These are phyloP conservation scores for Melanophora roralis DNA, from an alignment of 2,888 invertebrate species.

Conservation along the genomic window DNA sequence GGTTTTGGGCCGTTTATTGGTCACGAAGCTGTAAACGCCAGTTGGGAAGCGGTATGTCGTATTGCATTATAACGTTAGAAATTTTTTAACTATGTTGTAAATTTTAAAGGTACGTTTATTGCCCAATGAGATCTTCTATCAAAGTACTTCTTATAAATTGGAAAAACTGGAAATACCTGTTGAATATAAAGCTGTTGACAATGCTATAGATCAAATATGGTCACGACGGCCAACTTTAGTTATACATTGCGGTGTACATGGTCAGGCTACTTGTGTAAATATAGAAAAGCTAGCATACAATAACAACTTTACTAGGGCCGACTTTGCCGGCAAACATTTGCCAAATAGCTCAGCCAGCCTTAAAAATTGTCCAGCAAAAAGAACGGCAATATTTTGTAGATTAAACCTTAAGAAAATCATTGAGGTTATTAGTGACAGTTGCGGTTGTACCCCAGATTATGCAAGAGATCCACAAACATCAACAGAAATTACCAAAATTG, in stretches of 20 bases:
- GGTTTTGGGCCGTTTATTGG: constrained; percentile 88
- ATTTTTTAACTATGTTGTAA: not conserved
- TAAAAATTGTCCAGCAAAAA: constrained; percentile 60
- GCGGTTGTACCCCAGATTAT: constrained; percentile 65
- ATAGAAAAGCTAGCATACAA: constrained; percentile 76
- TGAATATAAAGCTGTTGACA: constrained; percentile 81
- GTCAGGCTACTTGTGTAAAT: constrained; percentile 70
- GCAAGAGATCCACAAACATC: not conserved
- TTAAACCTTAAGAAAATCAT: constrained; percentile 77
- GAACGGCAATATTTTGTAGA: constrained; percentile 68
- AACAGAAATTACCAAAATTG: constrained; percentile 37
- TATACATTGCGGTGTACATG: constrained; percentile 76
- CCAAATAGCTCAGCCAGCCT: constrained; percentile 66
- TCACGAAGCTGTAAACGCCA: constrained; percentile 83
- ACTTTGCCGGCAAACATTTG: constrained; percentile 71
- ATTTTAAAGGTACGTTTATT: constrained; percentile 76
- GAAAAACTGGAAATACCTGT: constrained; percentile 81
- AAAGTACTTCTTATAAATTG: constrained; percentile 77
- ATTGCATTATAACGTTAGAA: not conserved
- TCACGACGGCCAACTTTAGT: constrained; percentile 79
- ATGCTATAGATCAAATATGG: constrained; percentile 82
- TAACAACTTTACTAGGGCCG: constrained; percentile 72
- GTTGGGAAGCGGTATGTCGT: constrained; percentile 86
- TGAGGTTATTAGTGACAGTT: constrained; percentile 68
- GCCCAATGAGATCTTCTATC: constrained; percentile 72